Percentiles rank a stretch among this genome's conserved stretches.
Conservation (phyloP, 2,113 vertebrate genomes). For the Cygnus buccinator region DNA sequence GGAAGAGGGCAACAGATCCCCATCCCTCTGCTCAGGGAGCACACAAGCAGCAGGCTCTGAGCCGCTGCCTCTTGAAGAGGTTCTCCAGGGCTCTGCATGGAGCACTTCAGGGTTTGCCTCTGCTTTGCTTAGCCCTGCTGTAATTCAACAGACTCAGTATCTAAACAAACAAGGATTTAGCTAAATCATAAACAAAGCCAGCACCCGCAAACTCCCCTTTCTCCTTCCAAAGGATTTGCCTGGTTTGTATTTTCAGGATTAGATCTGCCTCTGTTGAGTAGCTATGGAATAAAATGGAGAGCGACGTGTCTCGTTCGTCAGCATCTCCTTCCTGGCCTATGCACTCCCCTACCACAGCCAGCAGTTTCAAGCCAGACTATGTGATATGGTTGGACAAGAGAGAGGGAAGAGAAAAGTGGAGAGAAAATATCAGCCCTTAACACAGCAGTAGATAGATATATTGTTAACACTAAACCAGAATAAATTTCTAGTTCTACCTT, state of each 20-base stretch:
- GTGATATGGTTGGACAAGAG: background rate
- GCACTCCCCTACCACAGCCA: background rate
- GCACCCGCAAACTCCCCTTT: background rate
- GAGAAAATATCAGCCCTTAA: slow-evolving; percentile 13
- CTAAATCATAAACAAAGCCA: slow-evolving; percentile 12
- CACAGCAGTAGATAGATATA: background rate
- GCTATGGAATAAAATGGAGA: background rate
- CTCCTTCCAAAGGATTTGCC: slow-evolving; percentile 35
- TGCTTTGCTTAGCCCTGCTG: background rate
- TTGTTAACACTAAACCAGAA: slow-evolving; percentile 37
- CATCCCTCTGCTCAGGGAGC: background rate
- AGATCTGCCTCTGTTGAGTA: slow-evolving; percentile 12
- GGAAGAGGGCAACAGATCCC: background rate
- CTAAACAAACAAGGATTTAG: slow-evolving; percentile 38
- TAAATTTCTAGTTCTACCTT: slow-evolving; percentile 57
- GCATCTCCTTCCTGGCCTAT: background rate
- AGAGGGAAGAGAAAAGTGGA: background rate
- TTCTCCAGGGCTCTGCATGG: background rate
- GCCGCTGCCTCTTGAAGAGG: rapidly evolving
- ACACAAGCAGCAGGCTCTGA: background rate
- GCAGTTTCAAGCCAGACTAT: background rate
- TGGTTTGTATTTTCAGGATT: slow-evolving; percentile 45
- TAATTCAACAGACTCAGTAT: background rate
- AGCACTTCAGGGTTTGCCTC: rapidly evolving
- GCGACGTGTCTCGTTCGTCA: background rate